Evolutionary conservation across 2,113 vertebrate species (phyloP).

Genomic region (Nibea albiflora): DNA sequence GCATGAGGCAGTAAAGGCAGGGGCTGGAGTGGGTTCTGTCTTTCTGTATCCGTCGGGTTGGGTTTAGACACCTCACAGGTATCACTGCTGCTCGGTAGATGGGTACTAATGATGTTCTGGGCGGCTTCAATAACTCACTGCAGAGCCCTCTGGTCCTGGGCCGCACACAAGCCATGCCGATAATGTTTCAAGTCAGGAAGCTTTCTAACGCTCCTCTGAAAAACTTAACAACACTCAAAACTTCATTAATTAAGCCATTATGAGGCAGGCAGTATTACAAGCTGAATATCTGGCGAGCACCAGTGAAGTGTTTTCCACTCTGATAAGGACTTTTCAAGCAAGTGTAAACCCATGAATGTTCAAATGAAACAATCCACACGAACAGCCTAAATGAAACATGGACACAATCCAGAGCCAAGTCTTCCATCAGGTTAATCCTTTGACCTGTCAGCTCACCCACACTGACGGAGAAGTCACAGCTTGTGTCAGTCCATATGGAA

Average conservation of each 20-base stretch:
- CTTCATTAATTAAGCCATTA: slow-evolving; percentile 1
- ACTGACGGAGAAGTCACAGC: slow-evolving; percentile 40
- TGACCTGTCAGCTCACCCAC: slow-evolving; percentile 40
- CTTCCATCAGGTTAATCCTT: slow-evolving; percentile 62
- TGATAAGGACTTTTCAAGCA: not conserved
- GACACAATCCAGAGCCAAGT: slow-evolving; percentile 39
- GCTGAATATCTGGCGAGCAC: not conserved
- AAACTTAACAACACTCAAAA: slow-evolving; percentile 1
- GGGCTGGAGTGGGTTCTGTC: not conserved
- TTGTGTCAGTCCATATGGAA: slow-evolving; percentile 40
- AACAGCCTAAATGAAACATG: slow-evolving; percentile 39
- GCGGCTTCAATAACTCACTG: no score
- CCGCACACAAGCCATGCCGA: not conserved
- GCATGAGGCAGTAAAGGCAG: not conserved
- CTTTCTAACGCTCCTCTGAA: not conserved
- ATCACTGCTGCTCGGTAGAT: no score
- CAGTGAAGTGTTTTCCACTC: not conserved
- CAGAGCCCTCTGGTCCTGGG: not conserved
- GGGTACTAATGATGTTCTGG: no score
- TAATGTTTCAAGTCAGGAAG: not conserved
- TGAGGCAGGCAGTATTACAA: not conserved
- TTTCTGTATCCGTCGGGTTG: not conserved
- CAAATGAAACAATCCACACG: slow-evolving; percentile 33
- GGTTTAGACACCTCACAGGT: no score
- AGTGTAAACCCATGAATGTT: slow-evolving; percentile 16